Evolutionary conservation across 2,888 invertebrate species (phyloP), one percentile per base, ranked within the genome.

Genomic region (Synergus itoensis): DNA sequence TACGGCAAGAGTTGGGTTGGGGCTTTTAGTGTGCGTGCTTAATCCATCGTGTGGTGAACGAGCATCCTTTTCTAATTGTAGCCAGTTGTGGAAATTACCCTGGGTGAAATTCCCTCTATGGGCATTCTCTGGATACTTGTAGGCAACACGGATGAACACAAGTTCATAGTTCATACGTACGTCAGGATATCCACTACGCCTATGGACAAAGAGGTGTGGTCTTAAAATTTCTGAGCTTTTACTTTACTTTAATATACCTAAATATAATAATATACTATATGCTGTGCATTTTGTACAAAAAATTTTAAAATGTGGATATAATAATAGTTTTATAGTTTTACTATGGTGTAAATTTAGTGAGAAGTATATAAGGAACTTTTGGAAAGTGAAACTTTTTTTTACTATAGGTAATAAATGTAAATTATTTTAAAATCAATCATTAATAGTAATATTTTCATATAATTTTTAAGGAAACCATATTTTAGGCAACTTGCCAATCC

Each of bases 81-180:
- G 79, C 77, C 57, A 62, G 57, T 79, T 76, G 28, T 3, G 77
- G 77, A 75, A 80, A 80, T 80, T 79, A 79, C 79, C 78, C 76
- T 57, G 67, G 76, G 64, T 65, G 79, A 77, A 78, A 80, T 82
- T 82, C 79, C 76, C 79, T 80, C 63, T n/a, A 40, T 67, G 65
- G 67, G 77, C 78, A 76, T 78, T 63, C 73, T 53, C 60, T 76
- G 78, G 76, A 65, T 73, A 67, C 77, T 63, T 43, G 21, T 48
- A 67, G n/a, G n/a, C 78, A 57, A 64, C 18, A 18, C 28, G 28
- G 65, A 8, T 7, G 40, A 65, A 36, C 40, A 28, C 28, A 3
- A 28, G 28, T 28, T 28, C 28, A 28, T 28, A 28, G 28, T 28
- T 28, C 3, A 28, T 28, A 28, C 28, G 28, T 28, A 8, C 40